Conservation (phyloP, 2,797 vertebrate species). For the Cyclura pinguis region DNA sequence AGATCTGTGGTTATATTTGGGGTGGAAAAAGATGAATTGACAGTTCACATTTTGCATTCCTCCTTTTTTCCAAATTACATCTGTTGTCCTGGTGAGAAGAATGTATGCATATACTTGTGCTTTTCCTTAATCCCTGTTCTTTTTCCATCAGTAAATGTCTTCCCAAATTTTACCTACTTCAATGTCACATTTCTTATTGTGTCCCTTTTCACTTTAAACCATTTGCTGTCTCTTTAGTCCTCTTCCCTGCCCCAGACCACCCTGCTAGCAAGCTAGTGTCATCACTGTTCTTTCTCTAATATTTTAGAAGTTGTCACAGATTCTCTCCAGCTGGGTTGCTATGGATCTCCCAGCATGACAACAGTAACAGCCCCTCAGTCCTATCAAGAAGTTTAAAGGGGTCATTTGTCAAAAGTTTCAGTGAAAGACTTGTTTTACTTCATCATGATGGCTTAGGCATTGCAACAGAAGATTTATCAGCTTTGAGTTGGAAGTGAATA, state of each 20-base stretch:
- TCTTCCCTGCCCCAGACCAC: constrained; percentile 37
- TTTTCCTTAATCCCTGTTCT: neutral
- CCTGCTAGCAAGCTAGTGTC: constrained; percentile 14
- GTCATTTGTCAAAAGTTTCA: constrained; percentile 33
- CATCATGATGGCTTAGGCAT: constrained; percentile 35
- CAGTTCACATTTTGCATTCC: neutral
- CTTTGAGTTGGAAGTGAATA: constrained; percentile 16
- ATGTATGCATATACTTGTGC: neutral
- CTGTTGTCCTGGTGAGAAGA: neutral
- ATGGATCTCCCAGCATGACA: neutral
- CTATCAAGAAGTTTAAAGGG: constrained; percentile 33
- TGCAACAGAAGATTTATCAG: constrained; percentile 50
- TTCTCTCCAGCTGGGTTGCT: constrained; percentile 24
- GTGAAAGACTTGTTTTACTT: constrained; percentile 49
- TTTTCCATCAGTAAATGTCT: neutral
- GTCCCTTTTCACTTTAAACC: neutral
- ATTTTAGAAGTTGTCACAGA: constrained; percentile 28
- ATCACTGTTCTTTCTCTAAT: constrained; percentile 3
- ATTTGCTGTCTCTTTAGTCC: neutral
- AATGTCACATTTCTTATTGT: neutral
- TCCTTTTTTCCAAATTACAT: neutral
- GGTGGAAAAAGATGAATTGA: neutral
- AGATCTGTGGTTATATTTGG: neutral
- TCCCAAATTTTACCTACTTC: constrained; percentile 1
- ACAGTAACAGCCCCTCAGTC: neutral